Evolutionary conservation across 2,113 vertebrate species (phyloP).

Genomic region (Rhinoderma darwinii): DNA sequence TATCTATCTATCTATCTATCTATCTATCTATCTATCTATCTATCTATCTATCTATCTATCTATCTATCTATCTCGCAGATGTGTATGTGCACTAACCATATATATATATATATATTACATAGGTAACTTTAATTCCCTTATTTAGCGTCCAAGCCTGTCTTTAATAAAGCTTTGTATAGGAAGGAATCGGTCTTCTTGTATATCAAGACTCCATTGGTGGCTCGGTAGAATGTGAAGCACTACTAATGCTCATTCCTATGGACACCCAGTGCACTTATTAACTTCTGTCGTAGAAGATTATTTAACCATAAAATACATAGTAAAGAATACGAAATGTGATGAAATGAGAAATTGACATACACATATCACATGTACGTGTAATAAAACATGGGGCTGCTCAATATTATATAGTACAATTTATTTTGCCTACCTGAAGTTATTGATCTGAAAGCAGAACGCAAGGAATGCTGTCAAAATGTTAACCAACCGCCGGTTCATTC

Average conservation of each 20-base stretch:
- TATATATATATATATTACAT: no score
- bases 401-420: neutral
- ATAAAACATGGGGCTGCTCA: neutral
- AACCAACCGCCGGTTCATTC: slow-evolving; percentile 92
- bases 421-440: slow-evolving; percentile 90
- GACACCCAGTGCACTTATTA: slow-evolving; percentile 28
- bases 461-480: slow-evolving; percentile 93
- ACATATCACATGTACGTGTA: neutral
- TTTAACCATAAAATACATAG: neutral
- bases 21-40: no score
- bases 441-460: slow-evolving; percentile 88
- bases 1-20: no score
- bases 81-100: no score
- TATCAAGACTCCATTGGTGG: slow-evolving; percentile 6
- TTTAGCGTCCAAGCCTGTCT: no score
- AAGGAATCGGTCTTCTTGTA: neutral
- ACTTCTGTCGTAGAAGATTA: slow-evolving; percentile 4
- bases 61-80: no score
- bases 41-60: no score
- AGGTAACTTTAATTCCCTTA: no score
- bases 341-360: neutral
- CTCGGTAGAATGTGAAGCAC: neutral
- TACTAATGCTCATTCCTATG: slow-evolving; percentile 32
- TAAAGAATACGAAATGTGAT: neutral
- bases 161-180: neutral